Evolutionary conservation across 30 jellyfish, hydroid and myxozoan genomes (phyloP).

Genomic region (Hydractinia symbiolongicarpus): DNA sequence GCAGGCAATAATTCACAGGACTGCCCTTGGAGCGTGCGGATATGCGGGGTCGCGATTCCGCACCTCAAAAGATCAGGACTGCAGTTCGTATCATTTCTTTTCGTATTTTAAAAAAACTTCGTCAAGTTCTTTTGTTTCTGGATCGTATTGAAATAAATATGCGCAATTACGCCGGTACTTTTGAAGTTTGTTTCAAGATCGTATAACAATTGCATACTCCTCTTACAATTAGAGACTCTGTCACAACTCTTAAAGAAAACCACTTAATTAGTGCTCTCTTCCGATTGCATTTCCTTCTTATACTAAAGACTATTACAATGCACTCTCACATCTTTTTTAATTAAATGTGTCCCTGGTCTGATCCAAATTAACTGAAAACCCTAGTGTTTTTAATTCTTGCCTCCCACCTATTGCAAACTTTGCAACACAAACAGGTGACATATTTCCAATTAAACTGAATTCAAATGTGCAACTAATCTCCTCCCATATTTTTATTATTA

Average conservation of each 20-base stretch:
- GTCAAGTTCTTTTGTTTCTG: no score
- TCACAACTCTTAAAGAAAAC: background rate
- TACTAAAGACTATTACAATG: background rate
- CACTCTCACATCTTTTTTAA: conserved; percentile 5
- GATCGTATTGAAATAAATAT: no score
- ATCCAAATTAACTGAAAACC: conserved; percentile 12
- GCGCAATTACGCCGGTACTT: no score
- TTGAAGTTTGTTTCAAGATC: no score
- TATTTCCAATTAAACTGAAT: background rate
- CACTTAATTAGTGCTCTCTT: background rate
- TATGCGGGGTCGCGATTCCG: no score
- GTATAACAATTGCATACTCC: background rate
- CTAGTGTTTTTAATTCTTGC: background rate
- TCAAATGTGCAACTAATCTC: background rate
- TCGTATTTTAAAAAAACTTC: no score
- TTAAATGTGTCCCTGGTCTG: conserved; percentile 1
- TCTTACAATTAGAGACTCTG: background rate
- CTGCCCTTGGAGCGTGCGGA: no score
- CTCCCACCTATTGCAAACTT: conserved; percentile 3
- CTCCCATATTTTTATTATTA: no score
- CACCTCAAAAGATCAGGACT: no score
- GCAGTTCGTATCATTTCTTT: no score
- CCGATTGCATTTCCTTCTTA: background rate
- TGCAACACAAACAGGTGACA: background rate
- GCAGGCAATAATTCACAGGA: no score